These are phyloP conservation scores for Tachuris rubrigastra DNA, from an alignment of 2,113 vertebrate species.

Conservation along the genomic window DNA sequence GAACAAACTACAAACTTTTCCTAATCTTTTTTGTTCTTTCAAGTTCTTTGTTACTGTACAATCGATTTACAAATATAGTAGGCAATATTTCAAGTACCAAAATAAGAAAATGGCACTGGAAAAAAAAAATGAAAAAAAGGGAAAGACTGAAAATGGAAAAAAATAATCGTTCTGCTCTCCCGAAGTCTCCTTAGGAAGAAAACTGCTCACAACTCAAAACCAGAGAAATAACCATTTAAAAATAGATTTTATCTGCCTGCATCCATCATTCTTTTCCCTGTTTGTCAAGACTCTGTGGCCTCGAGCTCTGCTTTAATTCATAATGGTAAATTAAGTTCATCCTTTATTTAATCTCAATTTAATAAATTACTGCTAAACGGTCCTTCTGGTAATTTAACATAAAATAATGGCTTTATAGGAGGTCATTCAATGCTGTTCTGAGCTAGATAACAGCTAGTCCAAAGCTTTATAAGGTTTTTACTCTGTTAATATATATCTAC, in stretches of 20 bases:
- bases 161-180: background rate
- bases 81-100: background rate
- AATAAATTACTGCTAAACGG: background rate
- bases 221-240: conserved; percentile 34
- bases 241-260: conserved; percentile 19
- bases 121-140: background rate
- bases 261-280: conserved; percentile 20
- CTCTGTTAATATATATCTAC: background rate
- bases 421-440: background rate
- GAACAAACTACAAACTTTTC: no score
- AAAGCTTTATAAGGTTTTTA: background rate
- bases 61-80: background rate
- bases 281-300: background rate
- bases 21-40: background rate
- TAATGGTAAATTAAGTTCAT: conserved; percentile 24
- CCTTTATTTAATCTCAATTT: conserved; percentile 28
- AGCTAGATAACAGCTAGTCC: background rate
- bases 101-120: background rate
- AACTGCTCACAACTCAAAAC: background rate
- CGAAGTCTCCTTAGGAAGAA: background rate
- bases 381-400: conserved; percentile 5
- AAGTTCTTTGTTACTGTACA: background rate
- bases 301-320: conserved; percentile 20
- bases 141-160: background rate
- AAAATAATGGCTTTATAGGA: background rate